Percentiles rank a stretch among this genome's conserved stretches.
These are phyloP conservation scores for Pheosia gnoma DNA, from an alignment of 2,888 invertebrate genomes.

Conservation along the genomic window DNA sequence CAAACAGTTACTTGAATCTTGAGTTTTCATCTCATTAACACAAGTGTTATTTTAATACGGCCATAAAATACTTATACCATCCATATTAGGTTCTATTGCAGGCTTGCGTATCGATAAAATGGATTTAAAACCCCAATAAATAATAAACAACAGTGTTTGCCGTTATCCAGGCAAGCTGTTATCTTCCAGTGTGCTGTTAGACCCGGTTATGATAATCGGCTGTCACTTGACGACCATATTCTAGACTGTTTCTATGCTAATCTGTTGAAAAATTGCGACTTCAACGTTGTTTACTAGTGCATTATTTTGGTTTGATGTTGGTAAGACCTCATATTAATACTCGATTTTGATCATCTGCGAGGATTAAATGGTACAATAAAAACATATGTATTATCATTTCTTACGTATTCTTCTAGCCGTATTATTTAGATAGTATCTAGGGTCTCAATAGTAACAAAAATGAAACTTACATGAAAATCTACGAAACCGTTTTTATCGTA, in stretches of 20 bases:
- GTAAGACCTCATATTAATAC: too few species aligned
- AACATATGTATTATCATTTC: too few species aligned
- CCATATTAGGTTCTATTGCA: constrained; percentile 1
- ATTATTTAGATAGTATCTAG: too few species aligned
- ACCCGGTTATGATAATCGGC: constrained; percentile 5
- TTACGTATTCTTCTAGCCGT: too few species aligned
- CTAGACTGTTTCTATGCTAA: neutral
- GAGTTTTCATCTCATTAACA: neutral
- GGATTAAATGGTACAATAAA: too few species aligned
- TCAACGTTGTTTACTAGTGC: neutral
- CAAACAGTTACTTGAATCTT: neutral
- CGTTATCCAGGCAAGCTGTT: neutral
- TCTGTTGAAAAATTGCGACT: neutral
- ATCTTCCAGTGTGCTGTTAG: neutral
- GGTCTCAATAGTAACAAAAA: too few species aligned
- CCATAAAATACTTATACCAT: neutral
- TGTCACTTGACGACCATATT: neutral
- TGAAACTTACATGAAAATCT: too few species aligned
- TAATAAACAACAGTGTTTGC: constrained; percentile 1
- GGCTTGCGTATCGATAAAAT: neutral
- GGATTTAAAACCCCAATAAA: constrained; percentile 3
- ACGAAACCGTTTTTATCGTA: too few species aligned
- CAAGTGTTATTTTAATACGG: neutral
- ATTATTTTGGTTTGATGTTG: too few species aligned
- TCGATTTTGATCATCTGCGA: neutral